A percentile compares a stretch with the other conserved stretches of the same genome.
These are phyloP conservation scores for Artibeus lituratus DNA, from an alignment of 2,797 vertebrate genomes.

Conservation along the genomic window DNA sequence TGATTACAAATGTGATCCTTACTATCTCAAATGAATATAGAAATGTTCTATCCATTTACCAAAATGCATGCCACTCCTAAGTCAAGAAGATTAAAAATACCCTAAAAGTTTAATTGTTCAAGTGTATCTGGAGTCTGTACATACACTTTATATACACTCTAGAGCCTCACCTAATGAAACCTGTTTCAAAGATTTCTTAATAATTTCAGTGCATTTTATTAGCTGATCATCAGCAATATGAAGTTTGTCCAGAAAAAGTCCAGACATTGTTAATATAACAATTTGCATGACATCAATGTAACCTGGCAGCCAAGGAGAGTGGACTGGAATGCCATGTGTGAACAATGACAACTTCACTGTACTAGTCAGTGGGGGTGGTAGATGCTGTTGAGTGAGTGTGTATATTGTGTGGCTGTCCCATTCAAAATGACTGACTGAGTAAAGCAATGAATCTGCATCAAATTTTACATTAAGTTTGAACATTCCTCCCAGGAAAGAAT, in stretches of 20 bases:
- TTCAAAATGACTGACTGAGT: neutral
- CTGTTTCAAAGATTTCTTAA: neutral
- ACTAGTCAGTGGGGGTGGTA: neutral
- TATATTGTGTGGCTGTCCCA: neutral
- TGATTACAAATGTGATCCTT: neutral
- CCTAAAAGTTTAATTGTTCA: neutral
- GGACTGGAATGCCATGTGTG: neutral
- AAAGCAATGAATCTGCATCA: neutral
- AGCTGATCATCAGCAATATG: neutral
- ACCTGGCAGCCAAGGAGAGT: neutral
- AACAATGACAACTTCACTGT: neutral
- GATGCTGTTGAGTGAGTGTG: neutral
- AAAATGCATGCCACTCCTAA: neutral
- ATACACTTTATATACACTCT: neutral
- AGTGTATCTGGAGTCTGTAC: neutral
- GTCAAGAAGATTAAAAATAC: neutral
- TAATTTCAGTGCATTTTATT: neutral
- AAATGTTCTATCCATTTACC: neutral
- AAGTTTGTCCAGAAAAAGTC: neutral
- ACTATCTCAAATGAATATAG: neutral
- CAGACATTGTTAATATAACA: neutral
- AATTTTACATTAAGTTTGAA: neutral
- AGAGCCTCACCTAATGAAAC: neutral
- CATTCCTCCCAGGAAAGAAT: neutral
- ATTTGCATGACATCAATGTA: neutral